A percentile compares a stretch with the other conserved stretches of the same genome.
These are phyloP conservation scores for Cheiracanthium punctorium DNA, from an alignment of 2,888 invertebrate genomes.

Conservation along the genomic window DNA sequence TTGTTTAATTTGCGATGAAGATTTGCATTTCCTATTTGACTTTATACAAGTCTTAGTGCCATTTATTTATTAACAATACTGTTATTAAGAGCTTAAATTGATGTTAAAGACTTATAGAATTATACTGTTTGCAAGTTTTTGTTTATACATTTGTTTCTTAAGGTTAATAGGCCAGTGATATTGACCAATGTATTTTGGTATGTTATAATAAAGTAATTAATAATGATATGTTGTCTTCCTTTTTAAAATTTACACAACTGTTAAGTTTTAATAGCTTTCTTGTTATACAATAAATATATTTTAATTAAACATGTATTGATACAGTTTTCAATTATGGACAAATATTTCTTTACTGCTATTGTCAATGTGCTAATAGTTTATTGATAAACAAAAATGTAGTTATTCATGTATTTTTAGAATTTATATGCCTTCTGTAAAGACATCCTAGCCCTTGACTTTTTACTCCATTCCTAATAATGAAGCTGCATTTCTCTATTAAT, in stretches of 20 bases:
- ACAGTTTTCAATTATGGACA: too few species aligned
- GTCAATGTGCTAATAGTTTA: too few species aligned
- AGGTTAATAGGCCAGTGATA: background rate
- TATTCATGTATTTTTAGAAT: too few species aligned
- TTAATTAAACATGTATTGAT: too few species aligned
- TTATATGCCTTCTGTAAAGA: too few species aligned
- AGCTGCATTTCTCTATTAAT: too few species aligned
- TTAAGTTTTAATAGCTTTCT: background rate
- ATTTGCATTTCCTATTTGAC: slow-evolving; percentile 10
- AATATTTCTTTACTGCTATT: too few species aligned
- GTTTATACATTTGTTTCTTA: background rate
- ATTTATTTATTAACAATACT: background rate
- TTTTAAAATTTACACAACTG: background rate
- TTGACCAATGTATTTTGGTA: slow-evolving; percentile 14
- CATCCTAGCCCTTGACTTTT: too few species aligned
- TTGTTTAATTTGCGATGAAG: slow-evolving; percentile 13
- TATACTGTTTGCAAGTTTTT: background rate
- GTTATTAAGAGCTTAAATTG: background rate
- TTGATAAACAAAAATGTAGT: too few species aligned
- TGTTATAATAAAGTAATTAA: slow-evolving; percentile 17
- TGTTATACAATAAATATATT: too few species aligned
- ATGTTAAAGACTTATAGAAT: slow-evolving; percentile 1
- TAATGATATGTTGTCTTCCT: background rate
- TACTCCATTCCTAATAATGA: too few species aligned
- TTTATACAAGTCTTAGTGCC: slow-evolving; percentile 7